Conservation (phyloP, 1,140 invertebrate species). For the Drosophila sechellia region DNA sequence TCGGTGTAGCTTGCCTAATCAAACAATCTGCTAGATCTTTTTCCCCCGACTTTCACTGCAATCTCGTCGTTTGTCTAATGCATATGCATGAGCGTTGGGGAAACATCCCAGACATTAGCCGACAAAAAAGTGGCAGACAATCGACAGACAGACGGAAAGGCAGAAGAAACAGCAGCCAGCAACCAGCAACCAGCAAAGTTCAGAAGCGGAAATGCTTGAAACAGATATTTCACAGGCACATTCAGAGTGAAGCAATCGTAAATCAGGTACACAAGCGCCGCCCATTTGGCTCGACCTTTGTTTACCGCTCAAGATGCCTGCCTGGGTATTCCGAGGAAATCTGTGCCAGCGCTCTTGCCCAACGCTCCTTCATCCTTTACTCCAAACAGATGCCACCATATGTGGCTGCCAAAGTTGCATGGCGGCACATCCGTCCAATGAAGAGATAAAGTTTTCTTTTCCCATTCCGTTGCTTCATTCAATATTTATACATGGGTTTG, state of each 20-base stretch:
- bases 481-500: constrained; percentile 46
- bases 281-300: constrained; percentile 47
- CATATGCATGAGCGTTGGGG: constrained; percentile 46
- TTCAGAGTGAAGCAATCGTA: constrained; percentile 30
- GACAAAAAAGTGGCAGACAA: constrained; percentile 13
- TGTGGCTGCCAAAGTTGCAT: constrained; percentile 51
- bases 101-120: constrained; percentile 27
- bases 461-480: constrained; percentile 1
- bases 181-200: constrained; percentile 15
- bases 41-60: constrained; percentile 53
- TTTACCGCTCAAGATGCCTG: constrained; percentile 50
- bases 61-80: constrained; percentile 51
- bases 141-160: constrained; percentile 15
- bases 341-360: constrained; percentile 49
- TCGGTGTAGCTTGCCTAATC: constrained; percentile 35
- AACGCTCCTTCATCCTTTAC: constrained; percentile 31
- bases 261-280: constrained; percentile 51
- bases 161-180: constrained; percentile 18
- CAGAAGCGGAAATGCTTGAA: constrained; percentile 45
- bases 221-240: constrained; percentile 39
- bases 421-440: constrained; percentile 22
- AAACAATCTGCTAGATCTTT: constrained; percentile 36
- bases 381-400: constrained; percentile 58
- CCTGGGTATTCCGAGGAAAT: constrained; percentile 34
- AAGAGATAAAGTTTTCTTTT: constrained; percentile 47